Evolutionary conservation across 2,797 vertebrate genomes (phyloP).

Genomic region (Chanos chanos): DNA sequence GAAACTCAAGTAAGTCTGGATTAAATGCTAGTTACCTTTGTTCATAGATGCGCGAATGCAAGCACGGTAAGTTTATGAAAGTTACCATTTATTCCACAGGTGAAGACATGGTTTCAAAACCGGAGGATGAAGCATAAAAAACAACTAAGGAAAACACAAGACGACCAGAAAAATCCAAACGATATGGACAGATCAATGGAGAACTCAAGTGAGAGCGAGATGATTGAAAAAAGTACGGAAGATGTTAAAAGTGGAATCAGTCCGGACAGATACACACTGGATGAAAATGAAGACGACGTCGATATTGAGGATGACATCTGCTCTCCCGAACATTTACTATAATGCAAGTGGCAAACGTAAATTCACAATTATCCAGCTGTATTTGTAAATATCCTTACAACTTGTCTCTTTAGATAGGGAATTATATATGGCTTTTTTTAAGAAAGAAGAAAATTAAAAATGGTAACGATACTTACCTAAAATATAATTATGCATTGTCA

Average conservation of each 20-base stretch:
- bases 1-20: slow-evolving; percentile 86
- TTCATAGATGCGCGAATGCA: neutral
- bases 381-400: slow-evolving; percentile 48
- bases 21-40: too few species aligned
- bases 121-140: slow-evolving; percentile 99
- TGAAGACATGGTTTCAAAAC: slow-evolving; percentile 99
- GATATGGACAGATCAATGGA: slow-evolving; percentile 72
- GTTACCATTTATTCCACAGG: slow-evolving; percentile 63
- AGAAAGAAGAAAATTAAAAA: too few species aligned
- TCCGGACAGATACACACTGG: slow-evolving; percentile 75
- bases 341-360: slow-evolving; percentile 53
- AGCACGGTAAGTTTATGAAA: neutral
- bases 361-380: slow-evolving; percentile 28
- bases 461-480: too few species aligned
- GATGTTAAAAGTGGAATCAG: slow-evolving; percentile 60
- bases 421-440: slow-evolving; percentile 33
- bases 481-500: too few species aligned
- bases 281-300: slow-evolving; percentile 90
- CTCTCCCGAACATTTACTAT: slow-evolving; percentile 78
- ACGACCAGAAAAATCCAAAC: slow-evolving; percentile 80
- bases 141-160: slow-evolving; percentile 89
- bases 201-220: slow-evolving; percentile 76
- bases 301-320: slow-evolving; percentile 89
- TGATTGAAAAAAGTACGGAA: slow-evolving; percentile 57
- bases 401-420: slow-evolving; percentile 39